Base-by-base conservation (phyloP, 2,888 invertebrate genomes). In the Nyleta sp. region DNA sequence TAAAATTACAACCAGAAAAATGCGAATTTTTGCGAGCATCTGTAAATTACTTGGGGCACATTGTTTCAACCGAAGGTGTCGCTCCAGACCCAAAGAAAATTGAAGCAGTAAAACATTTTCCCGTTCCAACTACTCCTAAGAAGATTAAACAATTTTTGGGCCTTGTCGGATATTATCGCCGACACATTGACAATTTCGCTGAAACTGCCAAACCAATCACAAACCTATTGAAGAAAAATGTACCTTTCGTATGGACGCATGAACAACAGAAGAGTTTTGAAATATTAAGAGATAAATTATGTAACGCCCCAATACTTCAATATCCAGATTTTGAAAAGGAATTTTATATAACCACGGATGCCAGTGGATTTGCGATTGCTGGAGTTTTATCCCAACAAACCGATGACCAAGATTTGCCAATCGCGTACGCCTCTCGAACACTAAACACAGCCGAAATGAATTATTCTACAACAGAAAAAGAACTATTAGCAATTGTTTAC, bases 21-120 rank as follows among this genome's bases (percentile, higher is more conserved):
- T 82, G 80, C 35, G 68, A 81, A 46, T 88, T 88, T 74, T 65
- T 85, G 15, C 67, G 80, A 5, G 79, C 78, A 57, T 84, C 84
- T 81, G 80, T 84, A 5, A 59, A 24, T 2, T 55, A 55, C 18
- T n/a, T 53, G 1, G 55, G 55, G 0, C 40, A 55, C 8, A 13
- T 71, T 22, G 48, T 88, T 82, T 52, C 59, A 83, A 60, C 84
- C 84, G 15, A 24, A 4, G 87, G 86, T 4, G 81, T 87, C 0
- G 8, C 15, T 1, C 53, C 53, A 0, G 53, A 53, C 20, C 20
- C 20, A 1, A 20, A 5, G 8, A 84, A 84, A 55, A 48, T 82
- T 1, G 70, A 74, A 52, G n/a, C 35, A 1, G 13, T 35, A 35
- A 11, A 5, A 5, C 4, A 35, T 2, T 35, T 35, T 35, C 35